These are phyloP conservation scores for Alloplasta piceator DNA, from an alignment of 2,888 invertebrate species.

Conservation along the genomic window DNA sequence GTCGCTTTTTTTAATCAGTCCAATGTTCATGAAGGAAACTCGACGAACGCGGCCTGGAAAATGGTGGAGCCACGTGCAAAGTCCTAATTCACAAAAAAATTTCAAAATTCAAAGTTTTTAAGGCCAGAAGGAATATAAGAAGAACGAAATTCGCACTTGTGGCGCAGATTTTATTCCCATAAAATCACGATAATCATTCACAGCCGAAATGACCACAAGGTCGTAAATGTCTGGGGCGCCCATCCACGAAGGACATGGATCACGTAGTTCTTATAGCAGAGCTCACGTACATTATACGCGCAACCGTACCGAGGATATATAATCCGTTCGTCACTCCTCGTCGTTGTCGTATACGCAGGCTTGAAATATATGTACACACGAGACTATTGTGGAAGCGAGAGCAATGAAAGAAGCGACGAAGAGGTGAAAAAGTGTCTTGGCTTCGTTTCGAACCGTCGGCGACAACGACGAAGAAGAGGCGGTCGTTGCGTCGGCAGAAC, in stretches of 20 bases:
- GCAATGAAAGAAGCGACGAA: slow-evolving; percentile 47
- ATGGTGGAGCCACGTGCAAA: too few relatives aligned
- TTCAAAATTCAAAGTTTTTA: neutral
- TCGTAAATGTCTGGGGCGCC: slow-evolving; percentile 75
- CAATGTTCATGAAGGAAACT: too few relatives aligned
- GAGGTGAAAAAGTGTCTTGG: slow-evolving; percentile 43
- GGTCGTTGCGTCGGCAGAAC: slow-evolving; percentile 24
- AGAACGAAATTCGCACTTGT: neutral
- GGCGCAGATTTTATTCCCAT: slow-evolving; percentile 12
- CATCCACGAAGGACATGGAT: slow-evolving; percentile 72
- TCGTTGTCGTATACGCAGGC: slow-evolving; percentile 46
- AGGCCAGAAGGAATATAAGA: neutral
- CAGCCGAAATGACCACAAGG: slow-evolving; percentile 70
- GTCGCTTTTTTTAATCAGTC: too few relatives aligned
- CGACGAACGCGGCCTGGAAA: too few relatives aligned
- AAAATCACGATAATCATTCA: slow-evolving; percentile 52
- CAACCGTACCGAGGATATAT: slow-evolving; percentile 46
- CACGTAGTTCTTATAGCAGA: slow-evolving; percentile 72
- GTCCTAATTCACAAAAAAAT: too few relatives aligned
- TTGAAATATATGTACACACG: slow-evolving; percentile 46
- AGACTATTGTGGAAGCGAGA: slow-evolving; percentile 17
- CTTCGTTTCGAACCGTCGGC: slow-evolving; percentile 33
- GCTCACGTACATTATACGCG: slow-evolving; percentile 66
- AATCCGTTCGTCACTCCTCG: slow-evolving; percentile 58
- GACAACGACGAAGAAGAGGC: slow-evolving; percentile 20